Evolutionary conservation across 2,888 invertebrate species (phyloP).

Genomic region (Xestia ashworthii): DNA sequence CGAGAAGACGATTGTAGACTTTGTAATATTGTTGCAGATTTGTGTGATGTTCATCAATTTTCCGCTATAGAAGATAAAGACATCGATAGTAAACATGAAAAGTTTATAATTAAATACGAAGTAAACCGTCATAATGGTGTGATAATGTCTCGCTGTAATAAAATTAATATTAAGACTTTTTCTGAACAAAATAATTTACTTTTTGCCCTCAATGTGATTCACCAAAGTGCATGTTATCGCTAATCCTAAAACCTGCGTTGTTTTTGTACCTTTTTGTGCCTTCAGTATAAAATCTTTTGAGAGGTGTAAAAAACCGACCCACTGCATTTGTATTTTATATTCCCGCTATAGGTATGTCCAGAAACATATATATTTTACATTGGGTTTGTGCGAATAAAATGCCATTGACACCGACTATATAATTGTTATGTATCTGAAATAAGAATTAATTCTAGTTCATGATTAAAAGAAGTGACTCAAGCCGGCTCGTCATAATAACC

Average conservation of each 20-base stretch:
- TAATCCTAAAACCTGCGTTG: slow-evolving; percentile 57
- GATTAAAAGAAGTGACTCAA: slow-evolving; percentile 5
- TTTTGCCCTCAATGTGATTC: slow-evolving; percentile 61
- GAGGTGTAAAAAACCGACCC: slow-evolving; percentile 46
- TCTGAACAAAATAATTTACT: slow-evolving; percentile 39
- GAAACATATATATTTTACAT: slow-evolving; percentile 11
- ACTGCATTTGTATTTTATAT: slow-evolving; percentile 32
- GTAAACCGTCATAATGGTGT: slow-evolving; percentile 38
- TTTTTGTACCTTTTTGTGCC: slow-evolving; percentile 50
- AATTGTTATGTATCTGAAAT: background rate
- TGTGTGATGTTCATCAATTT: background rate
- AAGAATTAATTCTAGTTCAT: background rate
- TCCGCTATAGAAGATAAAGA: slow-evolving; percentile 1
- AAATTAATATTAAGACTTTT: slow-evolving; percentile 32
- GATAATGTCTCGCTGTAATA: slow-evolving; percentile 44
- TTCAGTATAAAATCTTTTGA: slow-evolving; percentile 46
- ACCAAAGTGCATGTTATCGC: slow-evolving; percentile 66
- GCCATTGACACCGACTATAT: background rate
- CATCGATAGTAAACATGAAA: background rate
- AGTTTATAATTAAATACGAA: slow-evolving; percentile 22
- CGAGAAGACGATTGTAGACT: background rate
- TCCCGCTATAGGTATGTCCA: slow-evolving; percentile 21
- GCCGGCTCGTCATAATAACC: background rate
- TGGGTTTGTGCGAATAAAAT: background rate
- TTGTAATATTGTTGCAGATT: background rate